phyloP scores from a whole-genome alignment of 1,140 invertebrate genomes.

The Melanaphis sacchari region DNA sequence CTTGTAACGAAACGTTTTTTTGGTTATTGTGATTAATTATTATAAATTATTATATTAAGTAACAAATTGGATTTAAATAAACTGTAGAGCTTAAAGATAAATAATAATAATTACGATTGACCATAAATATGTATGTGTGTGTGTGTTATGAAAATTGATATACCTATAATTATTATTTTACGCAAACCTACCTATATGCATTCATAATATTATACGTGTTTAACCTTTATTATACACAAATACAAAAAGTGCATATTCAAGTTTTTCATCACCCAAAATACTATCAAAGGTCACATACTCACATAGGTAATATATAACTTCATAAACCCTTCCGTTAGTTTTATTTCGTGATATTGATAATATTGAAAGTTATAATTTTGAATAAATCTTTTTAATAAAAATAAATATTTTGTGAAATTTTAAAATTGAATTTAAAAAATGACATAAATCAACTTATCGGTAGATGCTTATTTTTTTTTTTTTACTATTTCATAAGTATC shows the following conservation, averaged over 20 bases:
- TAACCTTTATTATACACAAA: not conserved
- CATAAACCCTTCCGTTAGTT: not conserved
- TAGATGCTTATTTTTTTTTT: not conserved
- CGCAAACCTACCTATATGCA: not conserved
- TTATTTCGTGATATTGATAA: not conserved
- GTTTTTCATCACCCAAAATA: not conserved
- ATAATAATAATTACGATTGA: not conserved
- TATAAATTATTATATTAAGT: not conserved
- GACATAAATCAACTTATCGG: too few species aligned
- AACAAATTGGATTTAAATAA: not conserved
- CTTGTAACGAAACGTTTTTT: not conserved
- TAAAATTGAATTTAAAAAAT: not conserved
- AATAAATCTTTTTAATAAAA: not conserved
- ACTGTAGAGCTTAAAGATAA: not conserved
- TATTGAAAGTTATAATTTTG: not conserved
- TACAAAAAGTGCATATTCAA: not conserved
- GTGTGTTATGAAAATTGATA: not conserved
- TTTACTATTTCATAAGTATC: not conserved
- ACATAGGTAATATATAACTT: not conserved
- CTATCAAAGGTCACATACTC: not conserved
- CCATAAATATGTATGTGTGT: not conserved
- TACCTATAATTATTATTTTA: not conserved
- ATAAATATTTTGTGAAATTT: not conserved
- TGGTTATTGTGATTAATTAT: not conserved
- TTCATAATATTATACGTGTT: not conserved